A percentile compares a stretch with the other conserved stretches of the same genome.
Conservation (phyloP, 2,888 invertebrate species). For the Orthosia cruda region DNA sequence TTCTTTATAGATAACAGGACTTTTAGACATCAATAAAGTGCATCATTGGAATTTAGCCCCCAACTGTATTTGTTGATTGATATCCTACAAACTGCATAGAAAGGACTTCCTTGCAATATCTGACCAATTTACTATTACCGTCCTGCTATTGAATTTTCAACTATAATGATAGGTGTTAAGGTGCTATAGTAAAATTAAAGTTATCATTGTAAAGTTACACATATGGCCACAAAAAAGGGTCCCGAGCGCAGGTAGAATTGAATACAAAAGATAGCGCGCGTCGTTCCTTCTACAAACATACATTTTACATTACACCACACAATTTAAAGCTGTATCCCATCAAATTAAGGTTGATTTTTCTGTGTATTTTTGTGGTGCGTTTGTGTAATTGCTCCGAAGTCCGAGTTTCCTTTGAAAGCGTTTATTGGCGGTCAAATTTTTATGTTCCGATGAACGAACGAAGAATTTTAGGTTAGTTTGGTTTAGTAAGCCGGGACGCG, state of each 20-base stretch:
- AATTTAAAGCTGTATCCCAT: conserved; percentile 42
- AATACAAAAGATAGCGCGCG: conserved; percentile 87
- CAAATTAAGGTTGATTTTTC: conserved; percentile 72
- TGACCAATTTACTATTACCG: conserved; percentile 23
- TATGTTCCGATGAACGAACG: conserved; percentile 78
- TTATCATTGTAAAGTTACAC: conserved; percentile 65
- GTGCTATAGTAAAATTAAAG: conserved; percentile 26
- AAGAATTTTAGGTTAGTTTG: conserved; percentile 88
- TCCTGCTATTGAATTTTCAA: conserved; percentile 59
- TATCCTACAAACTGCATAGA: conserved; percentile 75
- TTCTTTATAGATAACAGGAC: conserved; percentile 44
- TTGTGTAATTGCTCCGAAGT: conserved; percentile 74
- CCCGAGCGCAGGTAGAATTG: conserved; percentile 88
- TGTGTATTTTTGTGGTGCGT: conserved; percentile 59
- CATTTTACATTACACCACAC: conserved; percentile 13
- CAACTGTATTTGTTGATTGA: conserved; percentile 67
- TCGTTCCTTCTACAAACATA: conserved; percentile 73
- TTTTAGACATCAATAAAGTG: conserved; percentile 58
- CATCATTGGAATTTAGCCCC: conserved; percentile 64
- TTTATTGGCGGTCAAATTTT: conserved; percentile 89
- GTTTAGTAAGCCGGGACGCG: conserved; percentile 79
- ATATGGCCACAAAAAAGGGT: conserved; percentile 83
- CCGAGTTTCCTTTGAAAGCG: conserved; percentile 82
- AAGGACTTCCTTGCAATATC: conserved; percentile 69
- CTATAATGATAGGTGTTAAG: conserved; percentile 68